These are phyloP conservation scores for Megalops cyprinoides DNA, from an alignment of 2,797 vertebrate genomes.

Conservation along the genomic window DNA sequence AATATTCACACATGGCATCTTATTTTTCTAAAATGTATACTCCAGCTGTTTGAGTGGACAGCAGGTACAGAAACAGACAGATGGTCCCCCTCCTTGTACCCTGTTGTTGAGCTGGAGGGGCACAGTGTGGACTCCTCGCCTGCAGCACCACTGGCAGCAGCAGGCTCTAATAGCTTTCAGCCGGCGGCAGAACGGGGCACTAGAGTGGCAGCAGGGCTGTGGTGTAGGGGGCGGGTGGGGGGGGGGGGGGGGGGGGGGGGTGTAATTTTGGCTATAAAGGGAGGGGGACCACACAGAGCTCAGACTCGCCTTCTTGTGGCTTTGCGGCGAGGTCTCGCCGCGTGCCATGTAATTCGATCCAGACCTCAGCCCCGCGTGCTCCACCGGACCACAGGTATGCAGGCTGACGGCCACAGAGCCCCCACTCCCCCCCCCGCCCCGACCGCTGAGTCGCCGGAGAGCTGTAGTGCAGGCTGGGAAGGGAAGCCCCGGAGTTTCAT, in stretches of 20 bases:
- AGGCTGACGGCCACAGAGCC: background rate
- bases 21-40: too few relatives aligned
- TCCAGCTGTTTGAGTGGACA: background rate
- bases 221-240: background rate
- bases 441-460: background rate
- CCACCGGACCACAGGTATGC: slow-evolving; percentile 2
- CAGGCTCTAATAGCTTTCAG: background rate
- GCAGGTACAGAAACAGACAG: background rate
- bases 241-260: background rate
- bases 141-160: background rate
- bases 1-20: too few relatives aligned
- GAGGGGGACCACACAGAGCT: background rate
- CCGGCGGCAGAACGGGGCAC: background rate
- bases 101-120: background rate
- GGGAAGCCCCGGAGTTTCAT: background rate
- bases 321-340: slow-evolving; percentile 23
- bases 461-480: background rate
- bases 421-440: background rate
- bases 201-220: background rate
- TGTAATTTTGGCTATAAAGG: background rate
- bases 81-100: background rate
- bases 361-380: slow-evolving; percentile 10
- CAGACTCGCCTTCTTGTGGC: slow-evolving; percentile 4
- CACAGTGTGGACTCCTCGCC: too few relatives aligned
- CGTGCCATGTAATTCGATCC: background rate